A percentile compares a stretch with the other conserved stretches of the same genome.
Conservation (phyloP, 2,797 vertebrate species). For the Buceros bicornis region DNA sequence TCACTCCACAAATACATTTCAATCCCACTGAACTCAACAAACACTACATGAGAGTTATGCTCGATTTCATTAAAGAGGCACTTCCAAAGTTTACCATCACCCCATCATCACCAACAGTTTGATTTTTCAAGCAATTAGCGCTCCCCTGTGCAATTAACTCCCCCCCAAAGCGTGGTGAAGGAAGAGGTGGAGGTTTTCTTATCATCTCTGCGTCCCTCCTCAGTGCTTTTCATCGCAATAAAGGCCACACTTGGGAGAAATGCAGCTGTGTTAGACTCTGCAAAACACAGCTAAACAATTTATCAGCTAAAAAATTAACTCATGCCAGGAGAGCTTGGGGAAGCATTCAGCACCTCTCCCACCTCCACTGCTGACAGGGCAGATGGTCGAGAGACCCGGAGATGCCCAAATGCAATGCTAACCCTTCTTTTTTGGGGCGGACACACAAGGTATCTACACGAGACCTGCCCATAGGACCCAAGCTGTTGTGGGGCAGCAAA, state of each 20-base stretch:
- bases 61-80: not conserved
- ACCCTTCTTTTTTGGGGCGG: not conserved
- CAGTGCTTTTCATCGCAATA: conserved; percentile 83
- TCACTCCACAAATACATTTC: not conserved
- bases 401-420: not conserved
- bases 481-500: rapidly evolving
- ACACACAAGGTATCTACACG: rapidly evolving
- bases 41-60: not conserved
- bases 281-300: conserved; percentile 76
- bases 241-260: conserved; percentile 77
- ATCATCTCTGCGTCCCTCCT: conserved; percentile 82
- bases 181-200: conserved; percentile 73
- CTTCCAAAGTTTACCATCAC: conserved; percentile 18
- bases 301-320: conserved; percentile 72
- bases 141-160: conserved; percentile 24
- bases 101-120: conserved; percentile 19
- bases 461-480: rapidly evolving
- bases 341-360: not conserved
- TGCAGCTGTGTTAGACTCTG: conserved; percentile 53
- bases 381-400: not conserved
- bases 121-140: conserved; percentile 85
- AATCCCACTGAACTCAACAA: not conserved
- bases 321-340: not conserved
- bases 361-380: not conserved
- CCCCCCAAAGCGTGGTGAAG: conserved; percentile 72